These are phyloP conservation scores for Chalcis sispes DNA, from an alignment of 2,888 invertebrate genomes.

Conservation along the genomic window DNA sequence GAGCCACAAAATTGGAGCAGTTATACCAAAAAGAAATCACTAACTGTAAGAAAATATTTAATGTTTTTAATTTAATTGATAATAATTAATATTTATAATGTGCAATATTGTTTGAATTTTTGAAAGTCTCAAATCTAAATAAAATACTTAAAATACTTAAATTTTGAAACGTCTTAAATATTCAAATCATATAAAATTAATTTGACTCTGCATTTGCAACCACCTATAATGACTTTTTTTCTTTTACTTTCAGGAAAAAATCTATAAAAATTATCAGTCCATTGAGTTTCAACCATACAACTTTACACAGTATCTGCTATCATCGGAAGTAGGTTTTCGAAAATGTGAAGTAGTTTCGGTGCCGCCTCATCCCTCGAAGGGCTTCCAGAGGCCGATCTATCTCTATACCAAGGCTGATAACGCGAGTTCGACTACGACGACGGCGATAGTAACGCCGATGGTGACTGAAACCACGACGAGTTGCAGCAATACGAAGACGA, in stretches of 20 bases:
- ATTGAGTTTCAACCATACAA: conserved; percentile 94
- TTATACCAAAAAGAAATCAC: conserved; percentile 91
- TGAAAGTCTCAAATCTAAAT: neutral
- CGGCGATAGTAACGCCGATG: neutral
- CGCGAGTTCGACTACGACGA: neutral
- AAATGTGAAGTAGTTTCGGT: conserved; percentile 91
- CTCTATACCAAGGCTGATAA: conserved; percentile 71
- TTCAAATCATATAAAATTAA: neutral
- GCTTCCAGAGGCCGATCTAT: conserved; percentile 90
- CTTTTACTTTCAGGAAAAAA: conserved; percentile 83
- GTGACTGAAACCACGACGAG: neutral
- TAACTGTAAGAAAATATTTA: conserved; percentile 82
- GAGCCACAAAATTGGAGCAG: conserved; percentile 98
- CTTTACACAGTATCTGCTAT: conserved; percentile 94
- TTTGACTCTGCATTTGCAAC: too few species aligned
- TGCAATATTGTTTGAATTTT: neutral
- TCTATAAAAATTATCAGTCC: conserved; percentile 88
- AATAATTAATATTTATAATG: neutral
- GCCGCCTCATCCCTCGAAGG: conserved; percentile 89
- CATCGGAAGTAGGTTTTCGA: conserved; percentile 93
- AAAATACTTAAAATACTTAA: conserved; percentile 4
- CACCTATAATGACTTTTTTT: neutral
- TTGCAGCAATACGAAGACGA: neutral
- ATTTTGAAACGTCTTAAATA: neutral
- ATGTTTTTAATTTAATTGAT: neutral